phyloP scores from a whole-genome alignment of 2,888 invertebrate species.

The Heterodera filipjevi region DNA sequence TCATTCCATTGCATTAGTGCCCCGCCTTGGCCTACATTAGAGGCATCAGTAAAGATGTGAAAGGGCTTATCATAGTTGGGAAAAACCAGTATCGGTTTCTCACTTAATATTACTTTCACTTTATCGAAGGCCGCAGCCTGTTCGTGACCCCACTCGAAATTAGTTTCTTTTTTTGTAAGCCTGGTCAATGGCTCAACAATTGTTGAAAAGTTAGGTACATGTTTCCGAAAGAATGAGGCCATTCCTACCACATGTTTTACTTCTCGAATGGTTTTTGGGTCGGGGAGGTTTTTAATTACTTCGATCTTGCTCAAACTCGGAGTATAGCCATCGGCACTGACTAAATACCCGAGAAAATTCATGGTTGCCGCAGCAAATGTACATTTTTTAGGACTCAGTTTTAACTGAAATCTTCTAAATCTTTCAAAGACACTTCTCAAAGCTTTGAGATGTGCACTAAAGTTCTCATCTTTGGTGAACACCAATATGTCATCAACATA shows the following conservation, averaged over 20 bases:
- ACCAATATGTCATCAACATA: constrained; percentile 30
- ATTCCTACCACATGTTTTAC: too few species aligned
- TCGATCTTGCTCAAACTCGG: constrained; percentile 25
- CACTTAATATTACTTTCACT: constrained; percentile 28
- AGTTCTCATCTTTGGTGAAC: constrained; percentile 10
- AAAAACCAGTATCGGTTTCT: constrained; percentile 25
- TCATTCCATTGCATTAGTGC: constrained; percentile 34
- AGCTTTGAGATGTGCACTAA: not conserved
- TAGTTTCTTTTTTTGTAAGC: constrained; percentile 32
- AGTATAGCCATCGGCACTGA: constrained; percentile 19
- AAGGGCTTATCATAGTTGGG: constrained; percentile 33
- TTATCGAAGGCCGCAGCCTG: not conserved
- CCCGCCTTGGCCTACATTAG: constrained; percentile 17
- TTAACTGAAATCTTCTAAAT: constrained; percentile 18
- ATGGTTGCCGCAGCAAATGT: constrained; percentile 9
- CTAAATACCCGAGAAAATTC: constrained; percentile 33
- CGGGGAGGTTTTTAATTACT: constrained; percentile 28
- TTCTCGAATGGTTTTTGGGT: too few species aligned
- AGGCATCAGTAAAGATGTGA: constrained; percentile 36
- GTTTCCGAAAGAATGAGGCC: constrained; percentile 41
- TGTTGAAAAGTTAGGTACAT: constrained; percentile 36
- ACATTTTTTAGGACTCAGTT: constrained; percentile 32
- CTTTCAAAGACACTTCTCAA: constrained; percentile 1
- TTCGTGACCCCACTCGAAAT: constrained; percentile 43
- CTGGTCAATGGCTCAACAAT: constrained; percentile 23